These are phyloP conservation scores for Rhynchotus rufescens DNA, from an alignment of 2,797 vertebrate species.

Conservation along the genomic window DNA sequence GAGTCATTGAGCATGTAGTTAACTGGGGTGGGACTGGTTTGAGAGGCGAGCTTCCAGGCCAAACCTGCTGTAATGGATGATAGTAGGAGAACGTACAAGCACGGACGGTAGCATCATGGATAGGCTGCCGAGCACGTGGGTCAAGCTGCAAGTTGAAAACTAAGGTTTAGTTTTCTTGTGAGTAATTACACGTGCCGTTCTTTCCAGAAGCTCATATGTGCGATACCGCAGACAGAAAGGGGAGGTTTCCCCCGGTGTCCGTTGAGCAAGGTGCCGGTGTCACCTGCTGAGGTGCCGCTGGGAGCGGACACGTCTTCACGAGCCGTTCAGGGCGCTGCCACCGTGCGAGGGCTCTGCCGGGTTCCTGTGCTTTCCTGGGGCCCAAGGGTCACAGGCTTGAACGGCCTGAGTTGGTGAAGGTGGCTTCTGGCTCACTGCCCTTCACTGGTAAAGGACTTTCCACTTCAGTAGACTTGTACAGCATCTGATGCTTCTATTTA, in stretches of 20 bases:
- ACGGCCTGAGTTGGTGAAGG: background rate
- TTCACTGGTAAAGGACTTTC: background rate
- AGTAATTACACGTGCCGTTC: background rate
- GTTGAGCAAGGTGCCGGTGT: background rate
- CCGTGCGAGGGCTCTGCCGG: background rate
- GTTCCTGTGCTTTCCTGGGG: background rate
- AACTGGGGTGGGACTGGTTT: background rate
- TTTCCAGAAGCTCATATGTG: background rate
- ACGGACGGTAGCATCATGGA: background rate
- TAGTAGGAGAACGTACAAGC: rapidly evolving
- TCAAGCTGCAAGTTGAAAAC: too few species aligned
- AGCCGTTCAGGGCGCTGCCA: background rate
- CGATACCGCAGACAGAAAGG: background rate
- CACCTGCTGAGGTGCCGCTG: background rate
- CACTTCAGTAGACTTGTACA: background rate
- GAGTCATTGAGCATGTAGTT: background rate
- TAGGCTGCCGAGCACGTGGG: background rate
- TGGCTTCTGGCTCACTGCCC: background rate
- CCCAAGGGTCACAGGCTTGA: background rate
- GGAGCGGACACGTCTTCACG: background rate
- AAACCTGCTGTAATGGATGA: background rate
- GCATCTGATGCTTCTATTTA: background rate
- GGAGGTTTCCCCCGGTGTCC: rapidly evolving
- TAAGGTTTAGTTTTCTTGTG: background rate
- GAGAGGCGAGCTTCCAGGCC: background rate